Conservation (phyloP, 2,797 vertebrate genomes). For the Meriones psammophilus region DNA sequence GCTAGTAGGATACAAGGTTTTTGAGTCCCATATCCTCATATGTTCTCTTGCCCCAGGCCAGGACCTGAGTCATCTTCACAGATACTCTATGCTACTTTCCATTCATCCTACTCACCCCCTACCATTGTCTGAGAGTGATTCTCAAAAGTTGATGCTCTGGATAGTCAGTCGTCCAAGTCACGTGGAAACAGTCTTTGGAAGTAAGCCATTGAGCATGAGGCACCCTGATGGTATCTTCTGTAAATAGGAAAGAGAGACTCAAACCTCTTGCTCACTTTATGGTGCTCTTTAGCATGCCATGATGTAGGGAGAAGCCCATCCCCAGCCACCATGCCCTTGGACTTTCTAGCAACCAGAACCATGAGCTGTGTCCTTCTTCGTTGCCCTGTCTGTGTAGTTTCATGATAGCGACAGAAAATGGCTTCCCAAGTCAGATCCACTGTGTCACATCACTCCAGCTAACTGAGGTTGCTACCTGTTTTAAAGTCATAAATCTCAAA, state of each 20-base stretch:
- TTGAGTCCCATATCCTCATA: not conserved
- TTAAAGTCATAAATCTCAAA: constrained; percentile 31
- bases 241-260: not conserved
- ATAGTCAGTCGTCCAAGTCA: not conserved
- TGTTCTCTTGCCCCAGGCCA: not conserved
- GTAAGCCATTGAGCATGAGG: not conserved
- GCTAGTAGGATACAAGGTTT: not conserved
- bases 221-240: not conserved
- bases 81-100: rapidly evolving
- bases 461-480: not conserved
- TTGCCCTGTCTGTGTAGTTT: not conserved
- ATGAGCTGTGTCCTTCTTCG: not conserved
- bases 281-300: not conserved
- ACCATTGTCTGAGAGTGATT: not conserved
- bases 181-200: not conserved
- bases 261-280: not conserved
- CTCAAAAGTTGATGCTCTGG: not conserved
- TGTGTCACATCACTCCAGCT: not conserved
- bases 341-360: not conserved
- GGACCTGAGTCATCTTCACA: not conserved
- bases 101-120: not conserved
- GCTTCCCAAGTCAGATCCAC: not conserved
- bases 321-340: not conserved
- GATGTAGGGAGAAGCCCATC: not conserved
- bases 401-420: not conserved